Percentiles rank a stretch among this genome's conserved stretches.
These are phyloP conservation scores for Lytechinus variegatus DNA, from an alignment of 35 echinoderm and acorn worm genomes.

Conservation along the genomic window DNA sequence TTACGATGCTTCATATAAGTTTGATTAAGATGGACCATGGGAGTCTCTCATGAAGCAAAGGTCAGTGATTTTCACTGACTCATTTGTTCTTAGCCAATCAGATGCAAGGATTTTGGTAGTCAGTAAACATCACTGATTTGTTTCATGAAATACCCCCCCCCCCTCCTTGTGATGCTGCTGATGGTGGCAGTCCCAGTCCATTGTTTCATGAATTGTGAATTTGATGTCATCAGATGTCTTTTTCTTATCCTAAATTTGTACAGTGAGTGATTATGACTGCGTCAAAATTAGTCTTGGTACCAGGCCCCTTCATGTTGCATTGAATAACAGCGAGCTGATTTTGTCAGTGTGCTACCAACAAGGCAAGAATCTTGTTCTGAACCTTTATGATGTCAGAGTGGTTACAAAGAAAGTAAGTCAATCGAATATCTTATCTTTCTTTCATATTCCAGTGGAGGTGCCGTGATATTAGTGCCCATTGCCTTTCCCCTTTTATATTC, in stretches of 20 bases:
- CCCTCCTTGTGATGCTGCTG: not conserved
- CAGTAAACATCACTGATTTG: too few relatives aligned
- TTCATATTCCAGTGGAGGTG: too few relatives aligned
- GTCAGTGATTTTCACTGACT: too few relatives aligned
- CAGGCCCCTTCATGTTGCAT: slow-evolving; percentile 68
- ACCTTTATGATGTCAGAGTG: slow-evolving; percentile 67
- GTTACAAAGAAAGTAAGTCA: slow-evolving; percentile 64
- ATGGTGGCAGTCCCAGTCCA: not conserved
- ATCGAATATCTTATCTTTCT: not conserved
- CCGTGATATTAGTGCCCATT: not conserved
- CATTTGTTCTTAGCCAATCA: too few relatives aligned
- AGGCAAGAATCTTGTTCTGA: slow-evolving; percentile 54
- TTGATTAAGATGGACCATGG: too few relatives aligned
- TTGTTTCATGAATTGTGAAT: not conserved
- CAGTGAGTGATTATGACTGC: slow-evolving; percentile 63
- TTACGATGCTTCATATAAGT: too few relatives aligned
- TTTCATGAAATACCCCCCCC: too few relatives aligned
- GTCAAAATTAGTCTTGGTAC: slow-evolving; percentile 18
- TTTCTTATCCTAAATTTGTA: not conserved
- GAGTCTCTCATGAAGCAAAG: too few relatives aligned
- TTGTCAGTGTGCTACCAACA: slow-evolving; percentile 63
- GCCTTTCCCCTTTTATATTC: not conserved
- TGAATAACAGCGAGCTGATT: slow-evolving; percentile 59
- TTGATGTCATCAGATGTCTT: not conserved
- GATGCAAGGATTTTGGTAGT: too few relatives aligned